Evolutionary conservation across 2,797 vertebrate genomes (phyloP).

Genomic region (Chromobotia macracanthus): DNA sequence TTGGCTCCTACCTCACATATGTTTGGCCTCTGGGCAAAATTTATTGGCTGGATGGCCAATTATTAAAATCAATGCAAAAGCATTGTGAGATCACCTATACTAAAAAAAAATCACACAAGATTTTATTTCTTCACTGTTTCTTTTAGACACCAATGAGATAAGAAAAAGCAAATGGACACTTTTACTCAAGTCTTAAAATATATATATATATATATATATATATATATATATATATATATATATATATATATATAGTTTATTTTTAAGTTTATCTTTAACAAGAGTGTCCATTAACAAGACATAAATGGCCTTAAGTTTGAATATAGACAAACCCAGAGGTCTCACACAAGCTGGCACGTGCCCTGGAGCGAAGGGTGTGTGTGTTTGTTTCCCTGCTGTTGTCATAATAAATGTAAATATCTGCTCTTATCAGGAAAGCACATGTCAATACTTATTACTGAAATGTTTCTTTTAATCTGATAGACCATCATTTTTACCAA

Average conservation of each 20-base stretch:
- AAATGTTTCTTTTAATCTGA: too few relatives aligned
- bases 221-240: too few relatives aligned
- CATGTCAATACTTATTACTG: not conserved
- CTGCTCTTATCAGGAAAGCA: constrained; percentile 7
- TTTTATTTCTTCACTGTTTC: not conserved
- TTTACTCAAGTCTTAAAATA: too few relatives aligned
- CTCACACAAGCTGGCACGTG: constrained; percentile 4
- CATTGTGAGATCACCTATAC: not conserved
- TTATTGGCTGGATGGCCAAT: not conserved
- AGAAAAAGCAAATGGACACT: too few relatives aligned
- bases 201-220: too few relatives aligned
- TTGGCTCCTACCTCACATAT: not conserved
- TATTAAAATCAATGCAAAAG: constrained; percentile 16
- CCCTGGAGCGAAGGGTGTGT: not conserved
- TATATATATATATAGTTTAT: too few relatives aligned
- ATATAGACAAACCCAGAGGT: not conserved
- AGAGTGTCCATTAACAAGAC: not conserved
- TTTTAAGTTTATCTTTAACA: too few relatives aligned
- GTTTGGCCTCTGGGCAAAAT: not conserved
- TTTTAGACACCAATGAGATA: not conserved
- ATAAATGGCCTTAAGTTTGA: constrained; percentile 1
- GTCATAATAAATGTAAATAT: constrained; percentile 38
- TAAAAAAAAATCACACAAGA: not conserved
- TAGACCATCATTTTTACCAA: too few relatives aligned
- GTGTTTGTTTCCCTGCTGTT: not conserved